These are phyloP conservation scores for Idaea straminata DNA, from an alignment of 2,888 invertebrate species.

Conservation along the genomic window DNA sequence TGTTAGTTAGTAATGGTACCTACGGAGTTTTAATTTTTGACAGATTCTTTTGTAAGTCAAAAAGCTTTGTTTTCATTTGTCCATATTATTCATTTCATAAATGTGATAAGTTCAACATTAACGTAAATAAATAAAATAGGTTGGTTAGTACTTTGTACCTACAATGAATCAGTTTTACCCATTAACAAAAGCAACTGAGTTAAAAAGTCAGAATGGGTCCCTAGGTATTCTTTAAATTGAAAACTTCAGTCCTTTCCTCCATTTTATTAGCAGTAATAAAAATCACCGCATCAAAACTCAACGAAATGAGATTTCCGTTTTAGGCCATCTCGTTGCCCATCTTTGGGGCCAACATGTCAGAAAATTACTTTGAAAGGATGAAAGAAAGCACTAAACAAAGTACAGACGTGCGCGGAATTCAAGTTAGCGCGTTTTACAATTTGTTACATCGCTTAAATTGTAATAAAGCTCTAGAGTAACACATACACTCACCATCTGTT, in stretches of 20 bases:
- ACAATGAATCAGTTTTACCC: neutral
- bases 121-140: neutral
- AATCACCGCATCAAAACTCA: slow-evolving; percentile 23
- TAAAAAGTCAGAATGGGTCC: neutral
- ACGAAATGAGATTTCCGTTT: slow-evolving; percentile 15
- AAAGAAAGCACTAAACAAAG: slow-evolving; percentile 65
- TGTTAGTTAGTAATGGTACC: no score
- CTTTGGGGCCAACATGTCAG: slow-evolving; percentile 49
- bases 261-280: slow-evolving; percentile 10
- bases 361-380: slow-evolving; percentile 52
- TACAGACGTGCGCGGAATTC: slow-evolving; percentile 69
- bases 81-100: neutral
- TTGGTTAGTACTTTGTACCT: neutral
- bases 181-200: neutral
- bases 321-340: slow-evolving; percentile 26
- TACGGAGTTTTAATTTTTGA: no score
- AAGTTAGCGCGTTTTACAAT: slow-evolving; percentile 71
- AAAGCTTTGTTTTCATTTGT: neutral
- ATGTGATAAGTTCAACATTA: neutral
- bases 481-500: slow-evolving; percentile 47
- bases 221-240: slow-evolving; percentile 1
- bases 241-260: slow-evolving; percentile 4
- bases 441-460: slow-evolving; percentile 77
- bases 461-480: slow-evolving; percentile 73
- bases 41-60: neutral